Percentiles rank a stretch among this genome's conserved stretches.
These are phyloP conservation scores for Philypnodon macrostomus DNA, from an alignment of 2,797 vertebrate species.

Conservation along the genomic window DNA sequence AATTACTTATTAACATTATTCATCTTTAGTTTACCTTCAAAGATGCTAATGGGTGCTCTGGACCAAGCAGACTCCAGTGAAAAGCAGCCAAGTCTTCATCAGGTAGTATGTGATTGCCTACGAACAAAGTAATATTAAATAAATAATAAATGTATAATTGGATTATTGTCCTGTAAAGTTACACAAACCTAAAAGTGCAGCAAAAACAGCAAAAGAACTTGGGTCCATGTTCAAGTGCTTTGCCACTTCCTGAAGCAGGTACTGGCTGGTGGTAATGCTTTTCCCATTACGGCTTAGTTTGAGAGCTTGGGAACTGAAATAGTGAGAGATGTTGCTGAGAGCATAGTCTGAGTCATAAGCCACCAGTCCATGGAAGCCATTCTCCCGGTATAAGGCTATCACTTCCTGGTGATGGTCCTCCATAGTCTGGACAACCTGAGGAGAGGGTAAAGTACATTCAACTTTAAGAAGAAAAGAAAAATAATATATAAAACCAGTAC, in stretches of 20 bases:
- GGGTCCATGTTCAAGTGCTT: slow-evolving; percentile 94
- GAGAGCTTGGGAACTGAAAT: slow-evolving; percentile 94
- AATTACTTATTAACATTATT: neutral
- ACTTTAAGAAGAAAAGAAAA: neutral
- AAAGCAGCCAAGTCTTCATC: slow-evolving; percentile 98
- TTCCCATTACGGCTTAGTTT: slow-evolving; percentile 97
- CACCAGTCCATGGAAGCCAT: slow-evolving; percentile 91
- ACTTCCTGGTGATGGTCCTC: slow-evolving; percentile 98
- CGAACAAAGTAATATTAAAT: neutral
- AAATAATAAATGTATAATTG: neutral
- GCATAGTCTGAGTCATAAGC: slow-evolving; percentile 96
- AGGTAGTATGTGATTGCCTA: slow-evolving; percentile 97
- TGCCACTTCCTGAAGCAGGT: slow-evolving; percentile 95
- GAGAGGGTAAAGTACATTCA: slow-evolving; percentile 3
- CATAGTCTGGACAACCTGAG: slow-evolving; percentile 92
- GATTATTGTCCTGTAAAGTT: too few species aligned
- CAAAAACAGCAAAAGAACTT: slow-evolving; percentile 92
- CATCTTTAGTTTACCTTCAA: slow-evolving; percentile 86
- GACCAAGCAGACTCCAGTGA: slow-evolving; percentile 97
- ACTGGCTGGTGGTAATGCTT: slow-evolving; percentile 96
- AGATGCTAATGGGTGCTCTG: slow-evolving; percentile 94
- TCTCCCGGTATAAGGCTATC: slow-evolving; percentile 90
- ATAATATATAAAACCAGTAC: neutral
- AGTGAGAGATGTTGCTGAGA: slow-evolving; percentile 92
- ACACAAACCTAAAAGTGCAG: slow-evolving; percentile 90